Percentiles rank a stretch among this genome's conserved stretches.
phyloP scores from a whole-genome alignment of 2,888 invertebrate species.

The Leptinotarsa tumamoca region DNA sequence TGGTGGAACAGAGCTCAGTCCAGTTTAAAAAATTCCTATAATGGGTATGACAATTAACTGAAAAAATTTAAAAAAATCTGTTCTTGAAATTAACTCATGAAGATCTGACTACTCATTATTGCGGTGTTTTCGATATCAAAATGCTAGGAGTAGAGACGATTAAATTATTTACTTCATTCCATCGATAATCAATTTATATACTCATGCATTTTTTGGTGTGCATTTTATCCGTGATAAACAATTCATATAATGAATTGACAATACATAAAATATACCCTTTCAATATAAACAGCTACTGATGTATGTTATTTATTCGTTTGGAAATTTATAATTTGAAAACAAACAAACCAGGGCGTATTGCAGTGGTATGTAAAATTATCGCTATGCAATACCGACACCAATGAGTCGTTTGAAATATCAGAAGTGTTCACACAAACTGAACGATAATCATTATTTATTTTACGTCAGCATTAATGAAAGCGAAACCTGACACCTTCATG shows the following conservation, averaged over 20 bases:
- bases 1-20: too few species aligned
- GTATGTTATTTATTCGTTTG: background rate
- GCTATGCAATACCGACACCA: background rate
- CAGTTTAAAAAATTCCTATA: too few species aligned
- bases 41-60: too few species aligned
- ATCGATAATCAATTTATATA: too few species aligned
- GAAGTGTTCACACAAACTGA: background rate
- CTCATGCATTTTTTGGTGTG: too few species aligned
- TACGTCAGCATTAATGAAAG: background rate
- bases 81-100: too few species aligned
- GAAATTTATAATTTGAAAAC: background rate
- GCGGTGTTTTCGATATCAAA: too few species aligned
- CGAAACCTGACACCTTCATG: background rate
- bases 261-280: background rate
- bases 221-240: too few species aligned
- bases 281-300: background rate
- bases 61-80: too few species aligned
- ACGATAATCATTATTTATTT: slow-evolving; percentile 10
- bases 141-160: too few species aligned
- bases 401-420: slow-evolving; percentile 1
- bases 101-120: too few species aligned
- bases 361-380: slow-evolving; percentile 3
- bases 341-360: background rate
- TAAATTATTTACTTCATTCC: too few species aligned
- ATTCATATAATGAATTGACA: background rate